Evolutionary conservation across 2,797 vertebrate genomes (phyloP).

Genomic region (Cetoscarus ocellatus): DNA sequence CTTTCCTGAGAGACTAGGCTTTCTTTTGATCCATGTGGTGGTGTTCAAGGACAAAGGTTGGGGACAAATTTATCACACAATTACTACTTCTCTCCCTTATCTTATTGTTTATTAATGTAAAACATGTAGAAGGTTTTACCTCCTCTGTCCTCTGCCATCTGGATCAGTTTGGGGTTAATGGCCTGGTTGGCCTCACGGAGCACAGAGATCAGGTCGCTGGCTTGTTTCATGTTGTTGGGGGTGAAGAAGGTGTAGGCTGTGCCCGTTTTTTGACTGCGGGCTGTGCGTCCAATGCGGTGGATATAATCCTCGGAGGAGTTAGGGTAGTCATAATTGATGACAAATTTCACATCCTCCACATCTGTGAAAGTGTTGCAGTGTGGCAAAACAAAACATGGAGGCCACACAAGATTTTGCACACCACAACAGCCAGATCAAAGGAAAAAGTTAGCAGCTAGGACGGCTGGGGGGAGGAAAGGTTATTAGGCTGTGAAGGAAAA

Average conservation of each 20-base stretch:
- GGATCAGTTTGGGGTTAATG: conserved; percentile 97
- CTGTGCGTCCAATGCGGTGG: conserved; percentile 98
- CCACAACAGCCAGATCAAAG: conserved; percentile 99
- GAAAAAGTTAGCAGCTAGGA: conserved; percentile 90
- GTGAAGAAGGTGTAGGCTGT: conserved; percentile 99
- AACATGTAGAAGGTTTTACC: conserved; percentile 78
- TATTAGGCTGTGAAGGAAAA: conserved; percentile 76
- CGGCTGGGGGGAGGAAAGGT: conserved; percentile 74
- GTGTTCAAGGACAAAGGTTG: neutral
- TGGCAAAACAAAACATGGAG: conserved; percentile 92
- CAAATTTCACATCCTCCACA: conserved; percentile 99
- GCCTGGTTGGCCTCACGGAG: conserved; percentile 98
- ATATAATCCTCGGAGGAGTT: conserved; percentile 99
- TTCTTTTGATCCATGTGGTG: too few relatives aligned
- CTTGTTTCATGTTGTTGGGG: conserved; percentile 99
- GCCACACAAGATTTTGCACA: conserved; percentile 96
- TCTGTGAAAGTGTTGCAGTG: conserved; percentile 99
- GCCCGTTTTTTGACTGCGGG: conserved; percentile 99
- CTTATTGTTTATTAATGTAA: neutral
- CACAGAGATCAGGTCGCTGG: conserved; percentile 97
- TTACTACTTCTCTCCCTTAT: neutral
- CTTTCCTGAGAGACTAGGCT: too few relatives aligned
- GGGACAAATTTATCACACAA: neutral
- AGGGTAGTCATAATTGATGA: conserved; percentile 99
- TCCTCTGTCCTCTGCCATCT: conserved; percentile 97